Percentiles rank a stretch among this genome's conserved stretches.
phyloP scores from a whole-genome alignment of 2,888 invertebrate genomes.

The Melanargia galathea region DNA sequence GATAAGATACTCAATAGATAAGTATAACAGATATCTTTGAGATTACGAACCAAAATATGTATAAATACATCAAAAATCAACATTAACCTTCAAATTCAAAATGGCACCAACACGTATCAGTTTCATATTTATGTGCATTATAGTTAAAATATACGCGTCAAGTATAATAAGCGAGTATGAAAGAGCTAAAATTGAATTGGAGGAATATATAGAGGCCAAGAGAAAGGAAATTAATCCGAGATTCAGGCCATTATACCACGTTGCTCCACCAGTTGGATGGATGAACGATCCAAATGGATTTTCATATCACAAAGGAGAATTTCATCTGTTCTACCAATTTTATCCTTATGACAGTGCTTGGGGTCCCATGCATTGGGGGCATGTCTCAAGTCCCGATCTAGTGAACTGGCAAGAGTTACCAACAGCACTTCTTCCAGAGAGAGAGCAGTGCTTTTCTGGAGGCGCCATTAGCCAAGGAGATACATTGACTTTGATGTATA shows the following conservation, averaged over 20 bases:
- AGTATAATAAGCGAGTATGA: conserved; percentile 43
- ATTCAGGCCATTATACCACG: conserved; percentile 67
- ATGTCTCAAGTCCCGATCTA: conserved; percentile 70
- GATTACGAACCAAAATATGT: conserved; percentile 14
- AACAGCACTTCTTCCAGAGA: conserved; percentile 73
- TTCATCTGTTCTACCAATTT: conserved; percentile 80
- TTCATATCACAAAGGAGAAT: conserved; percentile 73
- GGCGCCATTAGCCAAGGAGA: conserved; percentile 69
- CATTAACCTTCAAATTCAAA: conserved; percentile 23
- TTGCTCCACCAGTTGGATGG: conserved; percentile 76
- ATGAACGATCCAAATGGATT: conserved; percentile 83
- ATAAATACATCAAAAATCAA: conserved; percentile 15
- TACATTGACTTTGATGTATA: conserved; percentile 66
- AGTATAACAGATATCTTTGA: neutral
- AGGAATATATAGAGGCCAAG: conserved; percentile 62
- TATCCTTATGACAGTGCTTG: conserved; percentile 72
- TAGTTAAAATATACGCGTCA: conserved; percentile 46
- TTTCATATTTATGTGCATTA: conserved; percentile 44
- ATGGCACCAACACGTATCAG: conserved; percentile 37
- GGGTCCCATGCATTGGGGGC: conserved; percentile 82
- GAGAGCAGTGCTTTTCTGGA: conserved; percentile 75
- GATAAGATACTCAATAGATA: conserved; percentile 16
- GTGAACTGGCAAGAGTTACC: conserved; percentile 76
- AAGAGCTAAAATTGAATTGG: conserved; percentile 51
- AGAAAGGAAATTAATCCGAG: conserved; percentile 60